Evolutionary conservation across 2,113 vertebrate genomes (phyloP), one percentile per base, ranked within the genome.

Genomic region (Drymodes brunneopygia): DNA sequence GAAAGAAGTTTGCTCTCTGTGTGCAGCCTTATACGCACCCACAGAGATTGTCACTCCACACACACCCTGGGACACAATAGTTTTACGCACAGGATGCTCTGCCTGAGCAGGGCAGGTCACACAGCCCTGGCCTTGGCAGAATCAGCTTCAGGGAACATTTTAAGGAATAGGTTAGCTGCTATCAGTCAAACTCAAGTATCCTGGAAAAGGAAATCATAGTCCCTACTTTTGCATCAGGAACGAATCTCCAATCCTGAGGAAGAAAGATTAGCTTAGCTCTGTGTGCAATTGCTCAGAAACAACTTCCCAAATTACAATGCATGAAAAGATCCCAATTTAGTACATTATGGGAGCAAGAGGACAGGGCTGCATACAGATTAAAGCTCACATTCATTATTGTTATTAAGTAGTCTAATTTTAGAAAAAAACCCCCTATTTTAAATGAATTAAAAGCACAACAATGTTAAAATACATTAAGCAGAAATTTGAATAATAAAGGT

Each of bases 211-310:
- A 98, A 98, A 96, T 95, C 80, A 58, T 88, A 90, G 96, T 96
- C 95, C 81, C 71, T 92, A 91, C 92, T 96, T 97, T 81, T 87
- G 79, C 72, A 93, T 95, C 97, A 98, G 98, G 98, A 98, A 98
- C 96, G 97, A 98, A 97, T 98, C 97, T 98, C 97, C 97, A 97
- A 97, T 98, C 97, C 98, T 98, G 98, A 97, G 98, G 97, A 98
- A 98, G 90, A 98, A 97, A 97, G 97, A 98, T 98, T 98, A 98
- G 90, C 69, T 95, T 97, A 92, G 90, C 91, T 97, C 93, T 84
- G 71, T 96, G 38, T 85, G 95, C 86, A 90, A 92, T 96, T 95
- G 94, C 92, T 89, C 61, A 74, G 92, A 85, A 96, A 94, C 79
- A 96, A 91, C 94, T 97, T 97, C 92, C 94, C 86, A 95, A 92